These are phyloP conservation scores for Adrianichthys oophorus DNA, from an alignment of 2,797 vertebrate species.

Conservation along the genomic window DNA sequence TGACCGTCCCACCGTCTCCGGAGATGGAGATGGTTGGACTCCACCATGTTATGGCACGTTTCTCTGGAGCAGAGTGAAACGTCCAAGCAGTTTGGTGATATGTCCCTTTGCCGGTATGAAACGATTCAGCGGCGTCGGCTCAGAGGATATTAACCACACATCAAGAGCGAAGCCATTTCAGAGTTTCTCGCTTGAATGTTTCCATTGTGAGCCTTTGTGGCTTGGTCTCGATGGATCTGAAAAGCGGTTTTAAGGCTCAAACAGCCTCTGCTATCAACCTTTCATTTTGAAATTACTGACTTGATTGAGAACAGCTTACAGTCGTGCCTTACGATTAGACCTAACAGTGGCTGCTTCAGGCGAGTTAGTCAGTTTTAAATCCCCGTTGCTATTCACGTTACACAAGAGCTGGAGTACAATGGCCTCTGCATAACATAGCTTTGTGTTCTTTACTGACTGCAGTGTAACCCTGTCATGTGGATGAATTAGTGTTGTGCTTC, in stretches of 20 bases:
- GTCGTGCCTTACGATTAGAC: conserved; percentile 51
- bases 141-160: conserved; percentile 50
- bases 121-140: conserved; percentile 54
- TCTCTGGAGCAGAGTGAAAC: conserved; percentile 8
- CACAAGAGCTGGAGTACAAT: conserved; percentile 30
- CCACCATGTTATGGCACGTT: neutral
- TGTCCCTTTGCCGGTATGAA: conserved; percentile 34
- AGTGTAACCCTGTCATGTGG: conserved; percentile 34
- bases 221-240: conserved; percentile 42
- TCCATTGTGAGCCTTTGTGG: conserved; percentile 43
- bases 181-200: conserved; percentile 46
- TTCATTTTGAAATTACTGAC: conserved; percentile 61
- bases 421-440: conserved; percentile 30
- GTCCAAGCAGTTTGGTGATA: conserved; percentile 29
- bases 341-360: conserved; percentile 26
- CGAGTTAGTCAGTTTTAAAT: conserved; percentile 40
- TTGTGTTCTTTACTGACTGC: conserved; percentile 40
- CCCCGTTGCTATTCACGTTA: conserved; percentile 23
- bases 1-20: conserved; percentile 33
- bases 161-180: conserved; percentile 40
- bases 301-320: conserved; percentile 38
- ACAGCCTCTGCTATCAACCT: conserved; percentile 31
- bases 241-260: conserved; percentile 31
- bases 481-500: conserved; percentile 41
- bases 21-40: neutral